Conservation (phyloP, 1,140 invertebrate species). For the Melanaphis sacchari region DNA sequence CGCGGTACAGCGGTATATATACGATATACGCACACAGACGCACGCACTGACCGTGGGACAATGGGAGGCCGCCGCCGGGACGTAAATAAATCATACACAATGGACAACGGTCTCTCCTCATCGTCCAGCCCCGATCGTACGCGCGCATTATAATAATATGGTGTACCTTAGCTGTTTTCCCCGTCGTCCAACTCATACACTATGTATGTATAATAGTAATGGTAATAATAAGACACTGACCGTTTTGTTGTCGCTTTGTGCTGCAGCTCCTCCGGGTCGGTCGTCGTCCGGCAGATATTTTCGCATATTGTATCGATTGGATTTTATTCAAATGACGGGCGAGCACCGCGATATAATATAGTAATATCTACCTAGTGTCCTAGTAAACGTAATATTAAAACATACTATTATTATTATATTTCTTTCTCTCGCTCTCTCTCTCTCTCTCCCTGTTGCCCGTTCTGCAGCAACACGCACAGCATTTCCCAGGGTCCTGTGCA, state of each 20-base stretch:
- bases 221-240: constrained; percentile 53
- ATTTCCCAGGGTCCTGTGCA: constrained; percentile 32
- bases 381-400: neutral
- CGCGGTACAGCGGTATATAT: neutral
- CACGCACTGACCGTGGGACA: constrained; percentile 45
- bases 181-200: neutral
- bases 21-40: neutral
- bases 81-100: constrained; percentile 54
- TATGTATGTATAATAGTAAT: neutral
- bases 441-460: neutral
- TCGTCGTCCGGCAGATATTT: constrained; percentile 16
- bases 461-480: neutral
- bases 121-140: constrained; percentile 4
- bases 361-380: neutral
- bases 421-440: neutral
- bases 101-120: constrained; percentile 9
- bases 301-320: constrained; percentile 44
- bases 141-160: neutral
- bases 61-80: constrained; percentile 22
- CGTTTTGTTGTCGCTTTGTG: constrained; percentile 29
- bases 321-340: constrained; percentile 54
- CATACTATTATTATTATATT: neutral
- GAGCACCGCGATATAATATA: neutral
- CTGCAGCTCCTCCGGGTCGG: neutral
- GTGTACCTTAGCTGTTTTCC: neutral